phyloP scores from a whole-genome alignment of 2,113 vertebrate species.

The Coptodon bakossiorum region DNA sequence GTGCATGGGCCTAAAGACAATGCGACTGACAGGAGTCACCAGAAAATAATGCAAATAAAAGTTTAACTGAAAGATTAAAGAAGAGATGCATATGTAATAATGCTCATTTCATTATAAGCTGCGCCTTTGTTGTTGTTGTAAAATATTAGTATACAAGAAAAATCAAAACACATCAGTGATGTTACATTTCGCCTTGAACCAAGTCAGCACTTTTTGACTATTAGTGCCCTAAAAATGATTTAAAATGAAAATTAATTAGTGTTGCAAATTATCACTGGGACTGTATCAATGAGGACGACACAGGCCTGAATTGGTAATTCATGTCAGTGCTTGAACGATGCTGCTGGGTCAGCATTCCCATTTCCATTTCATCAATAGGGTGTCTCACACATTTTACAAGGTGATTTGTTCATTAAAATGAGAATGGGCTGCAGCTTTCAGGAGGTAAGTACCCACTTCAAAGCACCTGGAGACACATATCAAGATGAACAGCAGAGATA shows the following conservation, averaged over 20 bases:
- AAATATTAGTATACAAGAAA: neutral
- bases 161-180: neutral
- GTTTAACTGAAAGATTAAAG: neutral
- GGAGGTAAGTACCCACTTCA: slow-evolving; percentile 42
- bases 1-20: neutral
- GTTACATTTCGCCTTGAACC: accelerated
- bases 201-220: neutral
- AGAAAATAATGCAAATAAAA: neutral
- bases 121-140: neutral
- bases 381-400: slow-evolving; percentile 52
- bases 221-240: neutral
- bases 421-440: slow-evolving; percentile 42
- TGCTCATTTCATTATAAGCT: neutral
- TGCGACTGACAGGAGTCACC: neutral
- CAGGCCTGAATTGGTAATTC: slow-evolving; percentile 38
- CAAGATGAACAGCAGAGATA: slow-evolving; percentile 40
- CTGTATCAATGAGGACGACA: slow-evolving; percentile 42
- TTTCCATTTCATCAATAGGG: slow-evolving; percentile 64
- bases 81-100: neutral
- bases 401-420: slow-evolving; percentile 60
- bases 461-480: slow-evolving; percentile 31
- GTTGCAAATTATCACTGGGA: slow-evolving; percentile 27
- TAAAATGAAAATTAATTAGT: slow-evolving; percentile 47
- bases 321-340: slow-evolving; percentile 40
- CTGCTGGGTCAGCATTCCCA: slow-evolving; percentile 61